These are phyloP conservation scores for Cromileptes altivelis DNA, from an alignment of 2,113 vertebrate species.

Conservation along the genomic window DNA sequence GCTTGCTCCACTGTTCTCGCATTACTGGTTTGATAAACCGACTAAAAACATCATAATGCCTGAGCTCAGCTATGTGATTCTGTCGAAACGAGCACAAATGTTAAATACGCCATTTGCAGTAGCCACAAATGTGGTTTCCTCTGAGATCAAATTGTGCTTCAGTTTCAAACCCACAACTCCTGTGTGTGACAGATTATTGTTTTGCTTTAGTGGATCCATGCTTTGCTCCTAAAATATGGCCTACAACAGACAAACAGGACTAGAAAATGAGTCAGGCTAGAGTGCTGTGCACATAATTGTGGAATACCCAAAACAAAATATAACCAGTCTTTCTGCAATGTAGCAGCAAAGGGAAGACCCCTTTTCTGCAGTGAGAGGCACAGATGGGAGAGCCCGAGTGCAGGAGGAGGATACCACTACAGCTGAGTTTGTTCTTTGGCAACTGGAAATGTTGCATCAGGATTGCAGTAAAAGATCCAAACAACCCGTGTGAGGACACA, in stretches of 20 bases:
- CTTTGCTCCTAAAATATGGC: neutral
- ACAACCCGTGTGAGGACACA: neutral
- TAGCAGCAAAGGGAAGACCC: neutral
- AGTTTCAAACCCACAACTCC: neutral
- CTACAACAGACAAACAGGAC: neutral
- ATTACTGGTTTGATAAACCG: conserved; percentile 36
- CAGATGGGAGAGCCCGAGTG: conserved; percentile 15
- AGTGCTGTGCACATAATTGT: neutral
- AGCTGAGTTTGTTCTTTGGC: conserved; percentile 30
- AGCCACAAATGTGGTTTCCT: neutral
- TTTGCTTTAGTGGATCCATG: neutral
- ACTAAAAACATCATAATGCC: conserved; percentile 45
- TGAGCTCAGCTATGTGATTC: conserved; percentile 30
- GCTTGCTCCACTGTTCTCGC: conserved; percentile 39
- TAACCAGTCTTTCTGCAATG: neutral
- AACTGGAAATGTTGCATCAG: conserved; percentile 52
- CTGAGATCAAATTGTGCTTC: neutral
- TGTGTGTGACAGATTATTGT: neutral
- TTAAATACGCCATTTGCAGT: neutral
- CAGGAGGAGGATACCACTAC: conserved; percentile 24
- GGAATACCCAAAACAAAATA: neutral
- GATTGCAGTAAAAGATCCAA: conserved; percentile 28
- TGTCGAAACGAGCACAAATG: conserved; percentile 33
- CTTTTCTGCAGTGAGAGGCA: neutral
- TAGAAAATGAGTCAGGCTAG: neutral